phyloP scores from a whole-genome alignment of 2,888 invertebrate genomes.

The Megastigmus dorsalis region DNA sequence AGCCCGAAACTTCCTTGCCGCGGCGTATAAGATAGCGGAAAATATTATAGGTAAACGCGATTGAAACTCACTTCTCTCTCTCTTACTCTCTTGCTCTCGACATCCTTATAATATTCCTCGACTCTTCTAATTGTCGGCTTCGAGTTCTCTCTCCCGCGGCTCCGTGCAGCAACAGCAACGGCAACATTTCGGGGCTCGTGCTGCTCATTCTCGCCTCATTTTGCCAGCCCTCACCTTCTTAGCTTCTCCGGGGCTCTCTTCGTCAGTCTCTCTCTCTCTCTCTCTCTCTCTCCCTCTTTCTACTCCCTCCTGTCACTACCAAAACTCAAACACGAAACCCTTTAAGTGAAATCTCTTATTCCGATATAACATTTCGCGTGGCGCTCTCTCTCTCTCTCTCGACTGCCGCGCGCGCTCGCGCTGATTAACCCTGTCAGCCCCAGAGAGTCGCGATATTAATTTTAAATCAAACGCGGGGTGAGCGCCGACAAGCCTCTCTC shows the following conservation, averaged over 20 bases:
- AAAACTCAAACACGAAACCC: conserved; percentile 74
- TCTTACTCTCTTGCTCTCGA: not conserved
- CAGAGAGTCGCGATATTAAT: conserved; percentile 74
- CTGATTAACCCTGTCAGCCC: conserved; percentile 74
- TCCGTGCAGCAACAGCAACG: no score
- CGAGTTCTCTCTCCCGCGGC: not conserved
- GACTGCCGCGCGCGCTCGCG: conserved; percentile 57
- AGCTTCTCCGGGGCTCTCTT: conserved; percentile 25
- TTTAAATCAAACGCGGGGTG: conserved; percentile 68
- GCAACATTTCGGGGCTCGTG: conserved; percentile 17
- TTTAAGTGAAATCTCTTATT: conserved; percentile 75
- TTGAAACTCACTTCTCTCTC: conserved; percentile 2
- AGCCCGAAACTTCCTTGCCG: not conserved
- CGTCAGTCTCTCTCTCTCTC: conserved; percentile 44
- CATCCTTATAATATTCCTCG: not conserved
- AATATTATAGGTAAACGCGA: conserved; percentile 1
- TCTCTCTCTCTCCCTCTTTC: conserved; percentile 53
- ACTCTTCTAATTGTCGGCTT: conserved; percentile 19
- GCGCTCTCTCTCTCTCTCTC: not conserved
- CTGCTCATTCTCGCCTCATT: conserved; percentile 42
- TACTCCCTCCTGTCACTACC: conserved; percentile 72
- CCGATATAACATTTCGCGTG: conserved; percentile 69
- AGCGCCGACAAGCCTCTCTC: not conserved
- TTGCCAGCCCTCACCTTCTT: conserved; percentile 33
- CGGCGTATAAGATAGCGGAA: not conserved